Conservation (phyloP, 2,113 vertebrate genomes). For the Ailurus styani region DNA sequence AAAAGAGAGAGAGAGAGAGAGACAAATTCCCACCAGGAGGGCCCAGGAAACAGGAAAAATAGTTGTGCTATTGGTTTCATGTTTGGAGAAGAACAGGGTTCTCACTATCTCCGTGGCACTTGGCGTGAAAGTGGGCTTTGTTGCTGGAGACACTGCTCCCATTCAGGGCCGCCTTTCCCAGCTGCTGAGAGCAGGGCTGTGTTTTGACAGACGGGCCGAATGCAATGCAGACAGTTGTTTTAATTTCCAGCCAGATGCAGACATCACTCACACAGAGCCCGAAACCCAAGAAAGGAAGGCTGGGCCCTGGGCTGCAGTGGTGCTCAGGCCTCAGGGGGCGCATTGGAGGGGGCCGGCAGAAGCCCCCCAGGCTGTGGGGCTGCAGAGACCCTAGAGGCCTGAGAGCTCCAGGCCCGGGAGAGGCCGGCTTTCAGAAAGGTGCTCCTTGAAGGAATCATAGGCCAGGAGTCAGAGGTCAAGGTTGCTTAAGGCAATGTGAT, state of each 20-base stretch:
- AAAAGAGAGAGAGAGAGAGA: not conserved
- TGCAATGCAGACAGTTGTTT: conserved; percentile 77
- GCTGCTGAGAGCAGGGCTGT: conserved; percentile 81
- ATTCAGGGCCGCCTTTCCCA: conserved; percentile 81
- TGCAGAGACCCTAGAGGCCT: not conserved
- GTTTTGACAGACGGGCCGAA: conserved; percentile 78
- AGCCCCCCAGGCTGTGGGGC: not conserved
- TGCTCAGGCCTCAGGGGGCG: not conserved
- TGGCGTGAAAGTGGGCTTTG: conserved; percentile 83
- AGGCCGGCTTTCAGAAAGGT: not conserved
- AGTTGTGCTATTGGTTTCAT: conserved; percentile 77
- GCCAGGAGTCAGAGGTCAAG: not conserved
- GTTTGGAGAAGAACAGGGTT: conserved; percentile 82
- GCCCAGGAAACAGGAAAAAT: conserved; percentile 81
- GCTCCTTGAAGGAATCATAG: not conserved
- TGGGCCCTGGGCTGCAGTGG: not conserved
- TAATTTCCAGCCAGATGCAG: conserved; percentile 77
- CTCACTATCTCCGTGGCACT: conserved; percentile 83
- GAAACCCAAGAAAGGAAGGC: conserved; percentile 43
- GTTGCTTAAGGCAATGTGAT: not conserved
- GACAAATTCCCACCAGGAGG: conserved; percentile 76
- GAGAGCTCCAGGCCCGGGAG: not conserved
- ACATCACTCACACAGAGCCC: conserved; percentile 71
- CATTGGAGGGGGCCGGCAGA: not conserved
- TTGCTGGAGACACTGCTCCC: conserved; percentile 80